Evolutionary conservation across 2,888 invertebrate genomes (phyloP), one percentile per base, ranked within the genome.

Genomic region (Gnatocerus cornutus): DNA sequence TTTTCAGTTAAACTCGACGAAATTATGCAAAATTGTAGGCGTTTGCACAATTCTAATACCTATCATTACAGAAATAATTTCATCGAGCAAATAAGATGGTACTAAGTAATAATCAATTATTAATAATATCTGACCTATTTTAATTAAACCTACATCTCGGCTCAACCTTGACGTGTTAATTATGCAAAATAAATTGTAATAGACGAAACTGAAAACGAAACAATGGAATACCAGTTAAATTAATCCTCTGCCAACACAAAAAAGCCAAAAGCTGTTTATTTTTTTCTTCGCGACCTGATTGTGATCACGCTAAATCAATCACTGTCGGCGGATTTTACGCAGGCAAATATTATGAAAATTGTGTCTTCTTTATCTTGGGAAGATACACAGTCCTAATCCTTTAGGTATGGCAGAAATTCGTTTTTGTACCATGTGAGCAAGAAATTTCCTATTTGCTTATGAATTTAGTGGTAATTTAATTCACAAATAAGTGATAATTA

Each of bases 41-140:
- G 52, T 33, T 30, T 52, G 33, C 52, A 52, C 13, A 52, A 52
- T 43, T 52, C 30, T 52, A 52, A 52, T 52, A 30, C 30, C 52
- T 52, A 33, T 46, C 46, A 46, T 33, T 52, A 52, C 29, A 21
- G 52, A 52, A 6, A 21, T 52, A 13, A 13, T 16, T 33, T 7
- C 52, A 52, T 30, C 30, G 29, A 10, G 29, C 50, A 30, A 50
- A 52, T 52, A 30, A 52, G 52, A 52, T 52, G 30, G 33, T 33
- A 30, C 52, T 12, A 52, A 33, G 52, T 52, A 52, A 52, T 52
- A 52, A 52, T 30, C 29, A 52, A 52, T 59, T 45, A 59, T 59
- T 59, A 45, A 30, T 14, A 29, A 59, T 59, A 59, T 59, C 45
- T 59, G 59, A 59, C 59, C 59, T 45, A 59, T 59, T 59, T 59